Conservation (phyloP, 2,888 invertebrate genomes). For the Nemotelus pantherinus region DNA sequence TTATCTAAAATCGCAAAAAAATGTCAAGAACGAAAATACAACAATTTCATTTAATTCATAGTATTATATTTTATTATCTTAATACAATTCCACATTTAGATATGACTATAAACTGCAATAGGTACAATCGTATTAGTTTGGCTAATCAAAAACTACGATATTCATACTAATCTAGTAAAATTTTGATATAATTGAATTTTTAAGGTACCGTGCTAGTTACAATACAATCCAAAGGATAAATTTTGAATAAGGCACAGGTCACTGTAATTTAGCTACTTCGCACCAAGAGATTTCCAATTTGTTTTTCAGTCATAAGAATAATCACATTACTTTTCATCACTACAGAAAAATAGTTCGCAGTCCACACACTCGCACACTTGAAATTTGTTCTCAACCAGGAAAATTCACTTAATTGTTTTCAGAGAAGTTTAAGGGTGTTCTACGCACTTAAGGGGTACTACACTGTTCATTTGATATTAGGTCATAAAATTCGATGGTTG, state of each 20-base stretch:
- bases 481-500: too few relatives aligned
- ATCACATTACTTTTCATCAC: slow-evolving; percentile 5
- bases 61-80: background rate
- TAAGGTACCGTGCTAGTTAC: slow-evolving; percentile 19
- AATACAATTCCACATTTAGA: background rate
- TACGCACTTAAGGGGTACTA: too few relatives aligned
- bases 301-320: slow-evolving; percentile 35
- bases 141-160: background rate
- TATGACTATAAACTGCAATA: background rate
- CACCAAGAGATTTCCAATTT: background rate
- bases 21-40: too few relatives aligned
- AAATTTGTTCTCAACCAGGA: too few relatives aligned
- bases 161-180: background rate
- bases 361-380: too few relatives aligned
- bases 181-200: slow-evolving; percentile 31
- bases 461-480: too few relatives aligned
- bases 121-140: background rate
- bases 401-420: too few relatives aligned
- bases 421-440: too few relatives aligned
- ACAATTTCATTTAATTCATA: too few relatives aligned
- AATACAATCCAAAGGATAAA: slow-evolving; percentile 10
- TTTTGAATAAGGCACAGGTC: slow-evolving; percentile 37
- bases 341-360: too few relatives aligned
- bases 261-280: slow-evolving; percentile 1
- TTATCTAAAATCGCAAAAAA: too few relatives aligned